Evolutionary conservation across 2,888 invertebrate genomes (phyloP), one percentile per base, ranked within the genome.

Genomic region (Lepas anatifera): DNA sequence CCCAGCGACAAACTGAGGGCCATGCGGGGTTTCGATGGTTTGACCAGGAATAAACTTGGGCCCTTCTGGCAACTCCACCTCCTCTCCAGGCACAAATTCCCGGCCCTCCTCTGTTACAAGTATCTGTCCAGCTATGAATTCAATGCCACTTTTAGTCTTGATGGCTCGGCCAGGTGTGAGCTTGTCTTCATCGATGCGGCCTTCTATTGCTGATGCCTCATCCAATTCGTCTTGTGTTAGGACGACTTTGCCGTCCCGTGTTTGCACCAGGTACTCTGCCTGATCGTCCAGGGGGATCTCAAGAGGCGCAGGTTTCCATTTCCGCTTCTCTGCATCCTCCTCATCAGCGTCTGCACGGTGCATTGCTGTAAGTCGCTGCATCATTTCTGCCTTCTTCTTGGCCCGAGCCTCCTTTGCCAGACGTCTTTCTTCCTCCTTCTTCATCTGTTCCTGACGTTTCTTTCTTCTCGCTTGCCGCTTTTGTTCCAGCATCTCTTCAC

Each of bases 121-220:
- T 66, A 87, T 78, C 76, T 86, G 83, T 69, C 87, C 87, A 0
- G 87, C 86, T 0, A 87, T 84, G n/a, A 70, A 66, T 10, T 66
- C 66, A 4, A 37, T 22, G 11, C 66, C 66, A 25, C 39, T 41
- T 13, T 66, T 4, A 7, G 66, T 66, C 37, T 41, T 37, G 39
- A 66, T 37, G 25, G 39, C n/a, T 13, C 66, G n/a, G 25, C 66
- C 66, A 3, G 66, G 66, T 1, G 37, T 58, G 1, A 58, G 58
- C 22, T 18, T 13, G 22, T 8, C 66, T 11, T 13, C 25, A n/a
- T 25, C 39, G 39, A 66, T 41, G 7, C 66, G n/a, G 25, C 66
- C 66, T 25, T 66, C 66, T 13, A 66, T 18, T 2, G 39, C 13
- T 1, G 66, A 66, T 6, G 25, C 3, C 25, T 39, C 66, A 4